These are phyloP conservation scores for Phenganax marumi DNA, from an alignment of 92 coral and sea anemone genomes.

Conservation along the genomic window DNA sequence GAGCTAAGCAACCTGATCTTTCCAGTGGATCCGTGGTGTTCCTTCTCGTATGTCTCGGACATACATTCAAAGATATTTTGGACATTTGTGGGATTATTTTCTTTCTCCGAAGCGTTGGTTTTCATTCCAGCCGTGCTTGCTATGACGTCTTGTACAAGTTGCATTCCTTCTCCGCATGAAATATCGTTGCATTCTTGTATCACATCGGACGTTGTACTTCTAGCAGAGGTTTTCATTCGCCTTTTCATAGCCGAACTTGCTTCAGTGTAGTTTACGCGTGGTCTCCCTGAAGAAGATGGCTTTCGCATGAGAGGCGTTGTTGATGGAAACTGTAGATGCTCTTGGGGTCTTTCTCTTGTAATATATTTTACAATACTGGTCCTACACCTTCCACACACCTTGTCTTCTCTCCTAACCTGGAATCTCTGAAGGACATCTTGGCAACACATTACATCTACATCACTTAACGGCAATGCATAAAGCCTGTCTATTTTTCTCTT, in stretches of 20 bases:
- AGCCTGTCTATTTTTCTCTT: conserved; percentile 19
- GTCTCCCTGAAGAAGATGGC: conserved; percentile 22
- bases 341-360: neutral
- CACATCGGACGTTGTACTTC: neutral
- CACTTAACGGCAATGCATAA: conserved; percentile 14
- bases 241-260: conserved; percentile 40
- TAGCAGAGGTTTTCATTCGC: conserved; percentile 32
- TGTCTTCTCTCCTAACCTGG: conserved; percentile 10
- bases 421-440: conserved; percentile 10
- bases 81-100: neutral
- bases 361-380: neutral
- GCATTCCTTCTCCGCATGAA: conserved; percentile 30
- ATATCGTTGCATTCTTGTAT: conserved; percentile 16
- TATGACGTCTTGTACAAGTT: conserved; percentile 21
- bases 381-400: conserved; percentile 32
- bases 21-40: conserved; percentile 25
- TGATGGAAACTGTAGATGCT: neutral
- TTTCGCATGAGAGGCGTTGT: neutral
- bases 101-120: neutral
- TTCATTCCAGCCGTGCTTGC: neutral
- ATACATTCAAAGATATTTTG: conserved; percentile 8
- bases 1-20: conserved; percentile 47
- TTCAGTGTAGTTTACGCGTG: conserved; percentile 31
- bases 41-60: conserved; percentile 32
- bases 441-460: conserved; percentile 4